Evolutionary conservation across 2,888 invertebrate genomes (phyloP), one percentile per base, ranked within the genome.

Genomic region (Cotesia congregata): DNA sequence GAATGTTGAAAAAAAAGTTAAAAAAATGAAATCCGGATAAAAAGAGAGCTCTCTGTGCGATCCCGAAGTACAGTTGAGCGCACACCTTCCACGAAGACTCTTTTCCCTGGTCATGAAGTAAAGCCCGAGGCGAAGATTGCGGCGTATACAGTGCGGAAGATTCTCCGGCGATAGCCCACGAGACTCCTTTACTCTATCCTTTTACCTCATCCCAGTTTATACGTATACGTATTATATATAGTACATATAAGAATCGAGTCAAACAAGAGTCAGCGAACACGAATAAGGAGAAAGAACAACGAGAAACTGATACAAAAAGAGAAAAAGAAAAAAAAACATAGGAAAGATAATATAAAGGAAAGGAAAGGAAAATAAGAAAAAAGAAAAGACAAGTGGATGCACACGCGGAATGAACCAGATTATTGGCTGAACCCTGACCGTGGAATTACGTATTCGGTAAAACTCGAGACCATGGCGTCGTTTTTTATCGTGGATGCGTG

Each of bases 371-470:
- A 67, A 15, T 17, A 20, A 61, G 9, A 67, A 38, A 61, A 20
- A 61, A 68, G 15, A 7, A 60, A 68, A 62, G 38, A 40, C 40
- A 61, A 71, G 73, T 68, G 61, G 64, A 74, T 74, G 75, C 75
- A 72, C 76, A 76, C 82, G 78, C 81, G 81, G 83, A 84, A 84
- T 85, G 86, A 86, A 87, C 87, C 84, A 85, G 86, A 87, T 87
- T 87, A 87, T 87, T 85, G 86, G 84, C 85, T 84, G 87, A 87
- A 86, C 85, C 85, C 85, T 86, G 86, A 87, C 86, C 87, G 84
- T 78, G 82, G 84, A 85, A 87, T 87, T 87, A 86, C 85, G 85
- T 85, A 87, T 86, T 86, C 86, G 82, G 81, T 85, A 85, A 86
- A 86, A 86, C 73, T 59, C 71, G 76, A 78, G 79, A 80, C 77